Evolutionary conservation across 2,888 invertebrate species (phyloP).

Genomic region (Sinopyrophorus schimmeli): DNA sequence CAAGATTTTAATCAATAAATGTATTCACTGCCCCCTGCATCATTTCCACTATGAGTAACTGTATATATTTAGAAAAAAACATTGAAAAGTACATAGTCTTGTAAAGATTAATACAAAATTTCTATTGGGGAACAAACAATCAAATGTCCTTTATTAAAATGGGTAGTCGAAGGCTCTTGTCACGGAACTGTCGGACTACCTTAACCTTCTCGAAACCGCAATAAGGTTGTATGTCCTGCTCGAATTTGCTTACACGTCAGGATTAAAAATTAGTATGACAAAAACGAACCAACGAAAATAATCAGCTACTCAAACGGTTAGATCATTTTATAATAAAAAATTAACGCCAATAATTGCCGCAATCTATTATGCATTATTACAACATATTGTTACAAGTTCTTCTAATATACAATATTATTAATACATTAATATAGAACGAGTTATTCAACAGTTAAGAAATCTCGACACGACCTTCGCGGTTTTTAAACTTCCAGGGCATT

Average conservation of each 20-base stretch:
- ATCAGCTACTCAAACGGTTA: conserved; percentile 9
- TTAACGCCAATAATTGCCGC: conserved; percentile 19
- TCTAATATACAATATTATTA: conserved; percentile 33
- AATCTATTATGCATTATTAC: conserved; percentile 32
- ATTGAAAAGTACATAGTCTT: no score
- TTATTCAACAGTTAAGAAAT: conserved; percentile 42
- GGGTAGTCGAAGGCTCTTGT: conserved; percentile 22
- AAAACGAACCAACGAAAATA: conserved; percentile 11
- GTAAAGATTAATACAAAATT: no score
- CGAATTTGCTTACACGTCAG: conserved; percentile 20
- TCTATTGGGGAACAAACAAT: no score
- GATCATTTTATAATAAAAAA: conserved; percentile 26
- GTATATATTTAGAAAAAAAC: no score
- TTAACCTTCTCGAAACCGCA: conserved; percentile 28
- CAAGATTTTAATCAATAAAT: no score
- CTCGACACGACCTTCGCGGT: conserved; percentile 41
- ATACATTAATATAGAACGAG: conserved; percentile 40
- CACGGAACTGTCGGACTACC: conserved; percentile 30
- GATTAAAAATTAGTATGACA: conserved; percentile 16
- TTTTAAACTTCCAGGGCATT: conserved; percentile 44
- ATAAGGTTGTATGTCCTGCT: conserved; percentile 23
- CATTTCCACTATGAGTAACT: no score
- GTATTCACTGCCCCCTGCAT: no score
- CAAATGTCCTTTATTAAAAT: conserved; percentile 20
- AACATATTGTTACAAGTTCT: conserved; percentile 28